These are phyloP conservation scores for Centropus bengalensis DNA, from an alignment of 2,113 vertebrate species.

Conservation along the genomic window DNA sequence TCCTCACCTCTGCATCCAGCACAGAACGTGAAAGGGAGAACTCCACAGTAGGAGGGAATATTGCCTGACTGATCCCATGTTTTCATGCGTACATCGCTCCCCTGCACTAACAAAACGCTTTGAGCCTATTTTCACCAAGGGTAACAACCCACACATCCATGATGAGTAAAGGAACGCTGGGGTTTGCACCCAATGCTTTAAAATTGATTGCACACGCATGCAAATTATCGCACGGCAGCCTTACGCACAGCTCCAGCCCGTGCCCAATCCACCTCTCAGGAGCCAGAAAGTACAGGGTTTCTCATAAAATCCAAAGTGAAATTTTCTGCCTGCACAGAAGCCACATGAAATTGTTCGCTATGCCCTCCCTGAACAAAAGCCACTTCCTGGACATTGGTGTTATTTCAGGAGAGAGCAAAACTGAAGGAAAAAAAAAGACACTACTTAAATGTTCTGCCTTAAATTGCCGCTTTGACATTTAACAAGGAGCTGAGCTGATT, in stretches of 20 bases:
- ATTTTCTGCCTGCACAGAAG: background rate
- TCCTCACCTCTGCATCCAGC: background rate
- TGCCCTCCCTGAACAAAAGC: background rate
- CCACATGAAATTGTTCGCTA: background rate
- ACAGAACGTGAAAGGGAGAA: fast-evolving
- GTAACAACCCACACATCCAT: background rate
- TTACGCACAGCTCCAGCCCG: background rate
- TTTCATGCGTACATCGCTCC: background rate
- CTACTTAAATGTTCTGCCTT: background rate
- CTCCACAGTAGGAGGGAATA: background rate
- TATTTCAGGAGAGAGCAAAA: background rate
- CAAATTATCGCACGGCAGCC: background rate
- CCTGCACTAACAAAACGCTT: background rate
- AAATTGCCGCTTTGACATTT: background rate
- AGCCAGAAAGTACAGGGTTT: background rate
- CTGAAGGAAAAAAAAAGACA: background rate
- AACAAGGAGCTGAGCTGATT: background rate
- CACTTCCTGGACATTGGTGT: background rate
- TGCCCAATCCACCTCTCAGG: background rate
- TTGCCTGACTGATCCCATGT: background rate
- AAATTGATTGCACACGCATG: background rate
- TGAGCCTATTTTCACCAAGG: background rate
- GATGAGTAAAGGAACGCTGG: slow-evolving; percentile 26
- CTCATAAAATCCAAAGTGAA: background rate
- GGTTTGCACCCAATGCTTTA: background rate